Evolutionary conservation across 1,140 invertebrate species (phyloP).

Genomic region (Anagrus nilaparvatae): DNA sequence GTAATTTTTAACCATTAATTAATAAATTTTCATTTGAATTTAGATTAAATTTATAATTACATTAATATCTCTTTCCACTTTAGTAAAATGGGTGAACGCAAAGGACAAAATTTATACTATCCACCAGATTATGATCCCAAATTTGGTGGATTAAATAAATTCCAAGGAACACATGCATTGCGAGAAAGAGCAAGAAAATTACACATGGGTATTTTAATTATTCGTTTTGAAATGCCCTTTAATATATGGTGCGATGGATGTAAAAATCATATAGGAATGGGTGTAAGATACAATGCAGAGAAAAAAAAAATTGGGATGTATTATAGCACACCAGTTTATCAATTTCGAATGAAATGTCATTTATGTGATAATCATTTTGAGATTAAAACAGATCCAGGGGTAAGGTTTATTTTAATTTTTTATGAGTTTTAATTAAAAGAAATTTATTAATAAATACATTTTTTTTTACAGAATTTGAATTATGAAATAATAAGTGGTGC

Average conservation of each 20-base stretch:
- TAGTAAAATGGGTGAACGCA: conserved; percentile 83
- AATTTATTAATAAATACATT: no score
- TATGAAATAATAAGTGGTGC: conserved; percentile 94
- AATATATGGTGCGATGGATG: conserved; percentile 99
- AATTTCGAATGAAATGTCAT: conserved; percentile 99
- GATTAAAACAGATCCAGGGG: conserved; percentile 96
- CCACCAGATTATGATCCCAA: conserved; percentile 96
- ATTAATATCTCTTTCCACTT: no score
- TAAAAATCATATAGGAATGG: conserved; percentile 97
- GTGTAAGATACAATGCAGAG: conserved; percentile 97
- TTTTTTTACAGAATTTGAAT: conserved; percentile 77
- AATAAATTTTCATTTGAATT: no score
- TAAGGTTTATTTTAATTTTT: conserved; percentile 42
- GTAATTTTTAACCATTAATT: no score
- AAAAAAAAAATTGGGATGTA: conserved; percentile 99
- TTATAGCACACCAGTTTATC: conserved; percentile 93
- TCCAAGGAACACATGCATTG: conserved; percentile 89
- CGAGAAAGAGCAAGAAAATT: conserved; percentile 91
- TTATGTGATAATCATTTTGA: conserved; percentile 96
- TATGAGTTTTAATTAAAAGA: conserved; percentile 4
- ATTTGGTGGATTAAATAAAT: conserved; percentile 88
- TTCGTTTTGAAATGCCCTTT: conserved; percentile 99
- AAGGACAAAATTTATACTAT: conserved; percentile 96
- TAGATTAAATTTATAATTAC: no score
- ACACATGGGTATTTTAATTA: conserved; percentile 92